These are phyloP conservation scores for Amiota minor DNA, from an alignment of 2,888 invertebrate species.

Conservation along the genomic window DNA sequence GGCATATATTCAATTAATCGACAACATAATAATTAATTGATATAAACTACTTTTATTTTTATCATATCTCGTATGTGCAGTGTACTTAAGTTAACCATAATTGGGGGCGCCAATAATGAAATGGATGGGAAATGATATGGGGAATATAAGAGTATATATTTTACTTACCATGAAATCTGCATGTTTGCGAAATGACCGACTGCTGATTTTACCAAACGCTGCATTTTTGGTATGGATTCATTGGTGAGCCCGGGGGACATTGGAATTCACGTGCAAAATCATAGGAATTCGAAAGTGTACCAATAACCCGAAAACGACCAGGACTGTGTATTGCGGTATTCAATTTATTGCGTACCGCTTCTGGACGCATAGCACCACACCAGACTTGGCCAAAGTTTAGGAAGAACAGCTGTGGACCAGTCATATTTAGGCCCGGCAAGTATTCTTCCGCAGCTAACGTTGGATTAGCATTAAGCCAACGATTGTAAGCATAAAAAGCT, in stretches of 20 bases:
- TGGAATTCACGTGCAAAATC: constrained; percentile 84
- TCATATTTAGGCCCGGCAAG: constrained; percentile 82
- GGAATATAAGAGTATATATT: constrained; percentile 49
- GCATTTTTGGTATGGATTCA: constrained; percentile 87
- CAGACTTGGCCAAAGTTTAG: constrained; percentile 92
- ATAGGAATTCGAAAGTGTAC: constrained; percentile 83
- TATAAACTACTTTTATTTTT: neutral
- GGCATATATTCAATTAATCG: constrained; percentile 9
- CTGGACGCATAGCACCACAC: constrained; percentile 87
- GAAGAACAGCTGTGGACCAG: constrained; percentile 89
- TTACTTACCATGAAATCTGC: constrained; percentile 1
- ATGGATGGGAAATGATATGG: neutral
- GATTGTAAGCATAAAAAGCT: constrained; percentile 88
- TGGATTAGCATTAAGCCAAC: constrained; percentile 81
- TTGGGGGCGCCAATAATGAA: neutral
- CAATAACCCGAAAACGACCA: constrained; percentile 85
- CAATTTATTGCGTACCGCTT: constrained; percentile 84
- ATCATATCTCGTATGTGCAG: neutral
- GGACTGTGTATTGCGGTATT: constrained; percentile 90
- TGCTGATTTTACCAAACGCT: constrained; percentile 79
- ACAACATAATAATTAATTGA: constrained; percentile 1
- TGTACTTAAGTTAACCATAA: neutral
- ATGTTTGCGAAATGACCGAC: neutral
- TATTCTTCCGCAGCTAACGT: constrained; percentile 76
- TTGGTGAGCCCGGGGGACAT: constrained; percentile 82